These are phyloP conservation scores for Diarsia rubi DNA, from an alignment of 2,888 invertebrate species.

Conservation along the genomic window DNA sequence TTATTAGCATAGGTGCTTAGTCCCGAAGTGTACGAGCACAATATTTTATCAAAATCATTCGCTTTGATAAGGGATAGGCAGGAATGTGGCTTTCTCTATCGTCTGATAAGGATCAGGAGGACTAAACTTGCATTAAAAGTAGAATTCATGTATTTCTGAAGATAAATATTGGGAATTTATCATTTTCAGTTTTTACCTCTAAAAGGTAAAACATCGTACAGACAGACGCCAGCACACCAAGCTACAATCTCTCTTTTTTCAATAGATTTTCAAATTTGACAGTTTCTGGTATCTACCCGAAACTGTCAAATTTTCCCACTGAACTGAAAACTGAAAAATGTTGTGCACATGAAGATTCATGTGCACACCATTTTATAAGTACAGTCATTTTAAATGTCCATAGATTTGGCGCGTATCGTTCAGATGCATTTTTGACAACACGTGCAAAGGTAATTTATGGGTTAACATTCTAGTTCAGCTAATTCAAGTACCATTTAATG, in stretches of 20 bases:
- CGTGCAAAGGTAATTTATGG: background rate
- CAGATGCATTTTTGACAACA: background rate
- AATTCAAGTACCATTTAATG: background rate
- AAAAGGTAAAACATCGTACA: no score
- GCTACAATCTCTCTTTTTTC: no score
- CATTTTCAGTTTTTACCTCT: no score
- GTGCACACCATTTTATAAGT: no score
- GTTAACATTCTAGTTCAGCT: slow-evolving; percentile 12
- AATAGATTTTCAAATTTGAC: no score
- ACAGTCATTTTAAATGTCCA: no score
- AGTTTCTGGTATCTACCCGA: no score
- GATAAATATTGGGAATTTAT: no score
- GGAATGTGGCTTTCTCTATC: slow-evolving; percentile 14
- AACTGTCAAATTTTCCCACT: no score
- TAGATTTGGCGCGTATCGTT: background rate
- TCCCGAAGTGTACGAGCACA: slow-evolving; percentile 13
- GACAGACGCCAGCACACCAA: no score
- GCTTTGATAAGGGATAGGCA: slow-evolving; percentile 14
- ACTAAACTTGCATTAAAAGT: slow-evolving; percentile 11
- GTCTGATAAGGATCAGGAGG: slow-evolving; percentile 20
- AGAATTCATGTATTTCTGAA: background rate
- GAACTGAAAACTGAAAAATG: no score
- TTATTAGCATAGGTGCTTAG: slow-evolving; percentile 45
- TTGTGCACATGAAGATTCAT: no score
- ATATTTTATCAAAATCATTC: slow-evolving; percentile 36